Evolutionary conservation across 2,888 invertebrate species (phyloP), one percentile per base, ranked within the genome.

Genomic region (Drosophila differens): DNA sequence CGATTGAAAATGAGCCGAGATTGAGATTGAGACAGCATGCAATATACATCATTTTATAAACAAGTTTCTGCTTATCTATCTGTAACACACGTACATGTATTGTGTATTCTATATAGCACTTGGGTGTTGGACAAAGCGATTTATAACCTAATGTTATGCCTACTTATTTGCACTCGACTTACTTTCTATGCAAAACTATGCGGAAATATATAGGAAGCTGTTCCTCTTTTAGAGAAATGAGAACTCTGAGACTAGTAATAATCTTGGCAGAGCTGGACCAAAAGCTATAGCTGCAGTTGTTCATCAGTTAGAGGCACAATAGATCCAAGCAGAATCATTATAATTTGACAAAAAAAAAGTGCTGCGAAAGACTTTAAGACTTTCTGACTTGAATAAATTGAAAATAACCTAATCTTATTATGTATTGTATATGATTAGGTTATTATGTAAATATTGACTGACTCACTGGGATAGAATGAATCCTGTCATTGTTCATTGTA

Each of bases 1-100:
- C 78, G 78, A 79, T 79, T 81, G 82, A 81, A 78, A 61, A 66
- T 64, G 73, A 72, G 68, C 78, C 49, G 74, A 62, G 66, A 65
- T 62, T 63, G 57, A 59, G 62, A 77, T 71, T 70, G 64, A 54
- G 59, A 54, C 61, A 66, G 53, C 58, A 81, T 55, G 52, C 62
- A 58, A 63, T 54, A 76, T 52, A 76, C 58, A 64, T 61, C 53
- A 58, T 62, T 51, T 41, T 12, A 71, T 65, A 58, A 35, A 22
- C 37, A 73, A n/a, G 28, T 52, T 49, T 30, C 32, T 37, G 44
- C 28, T 28, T 44, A 65, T 35, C 28, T 32, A 75, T 49, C 6
- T 30, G 6, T 37, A n/a, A 22, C 30, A 61, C 30, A 47, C 30
- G 39, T 44, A 12, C 14, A 47, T 28, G 12, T 44, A n/a, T 41